A percentile compares a stretch with the other conserved stretches of the same genome.
Conservation (phyloP, 2,113 vertebrate species). For the Burhinus oedicnemus region DNA sequence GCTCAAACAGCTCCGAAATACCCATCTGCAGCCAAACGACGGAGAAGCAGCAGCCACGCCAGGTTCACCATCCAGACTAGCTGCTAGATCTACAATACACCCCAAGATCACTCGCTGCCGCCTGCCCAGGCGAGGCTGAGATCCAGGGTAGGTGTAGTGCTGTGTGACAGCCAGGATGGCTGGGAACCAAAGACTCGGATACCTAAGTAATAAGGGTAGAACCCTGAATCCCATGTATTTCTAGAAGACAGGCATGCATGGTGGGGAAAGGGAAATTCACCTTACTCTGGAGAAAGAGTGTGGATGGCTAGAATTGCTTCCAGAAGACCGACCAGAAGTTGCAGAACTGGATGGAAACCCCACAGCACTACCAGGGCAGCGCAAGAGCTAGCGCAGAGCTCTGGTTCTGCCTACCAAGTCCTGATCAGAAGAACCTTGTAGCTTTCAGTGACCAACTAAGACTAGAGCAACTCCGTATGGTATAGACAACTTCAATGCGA, state of each 20-base stretch:
- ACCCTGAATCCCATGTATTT: neutral
- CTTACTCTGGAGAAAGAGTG: neutral
- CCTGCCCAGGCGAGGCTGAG: fast-evolving
- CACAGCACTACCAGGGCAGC: neutral
- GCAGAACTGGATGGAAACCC: neutral
- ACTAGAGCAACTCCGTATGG: neutral
- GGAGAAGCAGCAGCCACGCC: neutral
- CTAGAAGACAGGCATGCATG: slow-evolving; percentile 21
- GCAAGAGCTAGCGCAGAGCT: neutral
- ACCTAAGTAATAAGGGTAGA: neutral
- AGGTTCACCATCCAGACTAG: neutral
- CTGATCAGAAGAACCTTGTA: neutral
- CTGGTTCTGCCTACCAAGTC: neutral
- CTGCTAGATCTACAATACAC: neutral
- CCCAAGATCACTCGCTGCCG: neutral
- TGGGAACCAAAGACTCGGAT: neutral
- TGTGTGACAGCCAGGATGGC: neutral
- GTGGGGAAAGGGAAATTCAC: neutral
- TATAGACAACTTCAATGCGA: slow-evolving; percentile 23
- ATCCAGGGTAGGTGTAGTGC: neutral
- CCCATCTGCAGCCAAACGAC: neutral
- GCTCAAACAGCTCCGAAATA: neutral
- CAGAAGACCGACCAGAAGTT: neutral
- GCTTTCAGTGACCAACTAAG: neutral
- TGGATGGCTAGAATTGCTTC: neutral